phyloP scores from a whole-genome alignment of 2,113 vertebrate genomes.

The Oreochromis aureus region DNA sequence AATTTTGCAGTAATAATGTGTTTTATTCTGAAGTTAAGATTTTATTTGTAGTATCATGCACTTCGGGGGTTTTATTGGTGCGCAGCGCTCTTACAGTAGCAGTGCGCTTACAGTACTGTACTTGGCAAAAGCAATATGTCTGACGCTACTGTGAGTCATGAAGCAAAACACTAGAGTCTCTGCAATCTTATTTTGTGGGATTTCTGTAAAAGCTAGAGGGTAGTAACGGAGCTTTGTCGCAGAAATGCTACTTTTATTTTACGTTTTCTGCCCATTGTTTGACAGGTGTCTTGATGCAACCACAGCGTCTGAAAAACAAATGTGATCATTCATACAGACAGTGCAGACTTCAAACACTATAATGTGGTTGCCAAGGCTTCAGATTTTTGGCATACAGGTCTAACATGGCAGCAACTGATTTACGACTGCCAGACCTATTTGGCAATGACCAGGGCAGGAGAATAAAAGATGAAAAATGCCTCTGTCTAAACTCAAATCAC shows the following conservation, averaged over 20 bases:
- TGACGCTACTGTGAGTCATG: constrained; percentile 11
- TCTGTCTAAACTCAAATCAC: neutral
- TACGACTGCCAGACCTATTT: constrained; percentile 2
- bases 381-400: constrained; percentile 1
- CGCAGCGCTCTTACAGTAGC: neutral
- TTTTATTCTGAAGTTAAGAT: neutral
- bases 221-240: neutral
- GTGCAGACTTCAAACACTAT: neutral
- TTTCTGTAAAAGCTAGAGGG: neutral
- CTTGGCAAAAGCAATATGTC: constrained; percentile 21
- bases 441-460: neutral
- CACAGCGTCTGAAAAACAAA: neutral
- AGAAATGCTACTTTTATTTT: neutral
- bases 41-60: neutral
- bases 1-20: neutral
- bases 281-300: neutral
- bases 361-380: neutral
- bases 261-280: neutral
- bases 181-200: neutral
- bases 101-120: neutral
- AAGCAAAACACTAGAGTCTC: neutral
- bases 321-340: neutral
- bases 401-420: constrained; percentile 9
- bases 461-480: constrained; percentile 3
- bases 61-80: neutral